These are phyloP conservation scores for Ardeotis arabs DNA, from an alignment of 2,113 vertebrate genomes.

Conservation along the genomic window DNA sequence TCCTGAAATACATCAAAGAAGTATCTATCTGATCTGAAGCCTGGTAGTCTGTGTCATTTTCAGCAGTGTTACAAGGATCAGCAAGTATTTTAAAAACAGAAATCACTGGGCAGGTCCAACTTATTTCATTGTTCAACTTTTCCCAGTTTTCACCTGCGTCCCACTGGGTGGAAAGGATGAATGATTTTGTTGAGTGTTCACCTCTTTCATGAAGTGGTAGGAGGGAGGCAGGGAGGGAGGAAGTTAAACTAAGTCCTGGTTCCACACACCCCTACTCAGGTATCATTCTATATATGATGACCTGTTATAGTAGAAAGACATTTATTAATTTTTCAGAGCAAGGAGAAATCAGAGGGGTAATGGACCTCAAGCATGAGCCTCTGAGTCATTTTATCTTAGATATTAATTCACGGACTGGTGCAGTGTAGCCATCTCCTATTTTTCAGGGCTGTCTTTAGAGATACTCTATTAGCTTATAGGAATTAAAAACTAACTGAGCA, in stretches of 20 bases:
- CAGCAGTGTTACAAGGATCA: neutral
- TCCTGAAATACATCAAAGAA: neutral
- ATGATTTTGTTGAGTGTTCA: neutral
- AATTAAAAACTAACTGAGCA: neutral
- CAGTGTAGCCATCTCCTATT: neutral
- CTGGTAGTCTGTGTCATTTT: neutral
- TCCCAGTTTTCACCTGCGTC: neutral
- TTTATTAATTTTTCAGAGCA: neutral
- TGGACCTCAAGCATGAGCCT: neutral
- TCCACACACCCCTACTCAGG: neutral
- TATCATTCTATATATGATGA: neutral
- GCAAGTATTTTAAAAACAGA: neutral
- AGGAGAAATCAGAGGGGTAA: neutral
- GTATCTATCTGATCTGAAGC: neutral
- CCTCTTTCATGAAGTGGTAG: neutral
- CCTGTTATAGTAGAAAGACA: neutral
- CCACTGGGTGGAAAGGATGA: neutral
- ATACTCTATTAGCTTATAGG: neutral
- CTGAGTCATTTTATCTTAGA: neutral
- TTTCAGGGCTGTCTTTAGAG: neutral
- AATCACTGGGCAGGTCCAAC: neutral
- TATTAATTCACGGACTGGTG: neutral
- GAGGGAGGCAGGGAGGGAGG: neutral
- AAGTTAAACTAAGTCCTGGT: neutral
- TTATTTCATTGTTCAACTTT: neutral